Evolutionary conservation across 64 coral and sea anemone genomes (phyloP).

Genomic region (Montipora capricornis): DNA sequence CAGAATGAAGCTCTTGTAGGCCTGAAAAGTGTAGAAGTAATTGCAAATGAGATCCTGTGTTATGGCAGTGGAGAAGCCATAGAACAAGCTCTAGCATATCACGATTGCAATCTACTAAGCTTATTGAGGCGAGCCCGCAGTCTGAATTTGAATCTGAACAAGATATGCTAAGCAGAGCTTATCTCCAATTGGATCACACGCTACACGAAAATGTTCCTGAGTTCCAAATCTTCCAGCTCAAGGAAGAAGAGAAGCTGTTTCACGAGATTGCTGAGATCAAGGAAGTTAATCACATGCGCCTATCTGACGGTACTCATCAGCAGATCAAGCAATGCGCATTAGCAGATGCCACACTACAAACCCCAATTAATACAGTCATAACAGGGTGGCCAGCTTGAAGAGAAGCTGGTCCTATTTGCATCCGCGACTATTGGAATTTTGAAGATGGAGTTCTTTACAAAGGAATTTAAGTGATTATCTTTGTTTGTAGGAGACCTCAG

Average conservation of each 20-base stretch:
- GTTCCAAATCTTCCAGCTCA: too few relatives aligned
- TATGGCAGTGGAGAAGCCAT: conserved; percentile 30
- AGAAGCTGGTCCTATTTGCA: neutral
- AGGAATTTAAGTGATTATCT: conserved; percentile 9
- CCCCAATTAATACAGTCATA: too few relatives aligned
- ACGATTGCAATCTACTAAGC: neutral
- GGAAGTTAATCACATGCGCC: too few relatives aligned
- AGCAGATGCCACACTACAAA: too few relatives aligned
- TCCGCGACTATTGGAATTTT: conserved; percentile 34
- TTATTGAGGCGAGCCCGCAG: neutral
- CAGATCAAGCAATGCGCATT: too few relatives aligned
- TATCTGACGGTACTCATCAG: too few relatives aligned
- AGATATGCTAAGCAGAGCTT: neutral
- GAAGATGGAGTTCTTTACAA: conserved; percentile 10
- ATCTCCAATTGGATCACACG: too few relatives aligned
- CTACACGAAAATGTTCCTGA: too few relatives aligned
- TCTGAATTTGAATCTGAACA: conserved; percentile 6
- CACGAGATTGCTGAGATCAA: too few relatives aligned
- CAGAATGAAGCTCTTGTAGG: too few relatives aligned
- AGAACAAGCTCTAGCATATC: too few relatives aligned
- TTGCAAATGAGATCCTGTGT: conserved; percentile 16
- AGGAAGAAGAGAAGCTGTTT: too few relatives aligned
- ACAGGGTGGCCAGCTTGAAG: neutral
- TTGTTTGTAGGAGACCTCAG: conserved; percentile 13
- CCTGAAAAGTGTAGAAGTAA: neutral